Conservation (phyloP, 2,888 invertebrate species). For the Tholera decimalis region DNA sequence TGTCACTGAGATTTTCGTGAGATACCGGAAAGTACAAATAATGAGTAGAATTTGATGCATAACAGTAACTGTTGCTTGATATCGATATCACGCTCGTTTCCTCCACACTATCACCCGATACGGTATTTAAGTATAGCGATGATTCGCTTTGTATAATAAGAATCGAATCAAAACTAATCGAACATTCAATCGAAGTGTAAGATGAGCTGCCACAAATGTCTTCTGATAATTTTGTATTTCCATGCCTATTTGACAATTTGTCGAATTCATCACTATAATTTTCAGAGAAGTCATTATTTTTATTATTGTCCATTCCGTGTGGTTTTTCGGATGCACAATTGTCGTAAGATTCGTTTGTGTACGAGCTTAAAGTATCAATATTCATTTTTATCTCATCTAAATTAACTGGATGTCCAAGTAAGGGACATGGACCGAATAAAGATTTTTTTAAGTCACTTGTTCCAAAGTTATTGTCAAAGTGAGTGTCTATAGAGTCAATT, state of each 20-base stretch:
- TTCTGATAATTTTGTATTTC: neutral
- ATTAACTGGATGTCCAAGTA: neutral
- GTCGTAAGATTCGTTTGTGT: neutral
- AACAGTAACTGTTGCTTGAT: constrained; percentile 58
- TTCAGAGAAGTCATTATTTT: neutral
- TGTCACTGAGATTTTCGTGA: constrained; percentile 17
- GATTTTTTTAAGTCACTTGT: constrained; percentile 24
- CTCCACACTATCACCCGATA: constrained; percentile 49
- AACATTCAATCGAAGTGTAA: constrained; percentile 15
- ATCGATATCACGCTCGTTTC: constrained; percentile 69
- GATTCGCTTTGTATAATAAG: constrained; percentile 68
- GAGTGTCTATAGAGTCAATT: neutral
- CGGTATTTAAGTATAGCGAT: constrained; percentile 68
- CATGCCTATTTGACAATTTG: neutral
- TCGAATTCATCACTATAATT: constrained; percentile 10
- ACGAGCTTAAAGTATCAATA: constrained; percentile 4
- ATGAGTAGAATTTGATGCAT: constrained; percentile 59
- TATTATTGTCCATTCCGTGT: constrained; percentile 8
- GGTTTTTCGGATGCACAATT: constrained; percentile 1
- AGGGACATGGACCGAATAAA: neutral
- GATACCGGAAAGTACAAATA: constrained; percentile 58
- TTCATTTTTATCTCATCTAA: constrained; percentile 11
- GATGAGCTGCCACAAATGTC: constrained; percentile 1
- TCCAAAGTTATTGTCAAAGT: neutral
- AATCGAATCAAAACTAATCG: constrained; percentile 67